Evolutionary conservation across 2,113 vertebrate genomes (phyloP), one percentile per base, ranked within the genome.

Genomic region (Lates calcarifer): DNA sequence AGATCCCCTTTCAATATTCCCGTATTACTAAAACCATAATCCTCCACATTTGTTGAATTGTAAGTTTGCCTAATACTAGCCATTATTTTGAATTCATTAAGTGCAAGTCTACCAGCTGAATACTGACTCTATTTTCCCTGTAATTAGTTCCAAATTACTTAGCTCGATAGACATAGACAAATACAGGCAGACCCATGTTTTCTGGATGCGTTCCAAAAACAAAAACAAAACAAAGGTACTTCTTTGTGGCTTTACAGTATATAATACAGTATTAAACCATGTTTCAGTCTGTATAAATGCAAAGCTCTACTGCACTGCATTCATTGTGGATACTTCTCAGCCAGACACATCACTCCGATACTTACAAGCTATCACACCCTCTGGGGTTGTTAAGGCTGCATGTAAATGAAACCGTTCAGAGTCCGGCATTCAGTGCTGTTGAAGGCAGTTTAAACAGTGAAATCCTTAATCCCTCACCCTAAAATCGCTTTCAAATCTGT

Each of bases 401-500:
- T 68, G 33, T 53, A 62, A 62, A 39, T 66, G 7, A 64, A 49
- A 69, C 49, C 5, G 9, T 37, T 45, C n/a, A 11, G 0, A 39
- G 35, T 47, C 18, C 58, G 60, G 47, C 8, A 0, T n/a, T 74
- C 43, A 64, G 56, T 56, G 0, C 26, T 14, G 49, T 28, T 61
- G 28, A 64, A 56, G 12, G 13, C 26, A 74, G 28, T 67, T 58
- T 58, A 41, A 41, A 53, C 7, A 37, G 24, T 62, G 24, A 55
- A 49, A 63, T 74, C 33, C 9, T 24, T 22, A 49, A 56, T 80
- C 26, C 33, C 37, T 47, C 15, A 2, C 29, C 33, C 55, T 35
- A 53, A 77, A 63, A 81, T 56, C 61, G 3, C 39, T 68, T 35
- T 57, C 39, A 58, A 12, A 77, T 51, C 14, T 20, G 24, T 41